Evolutionary conservation across 2,113 vertebrate species (phyloP).

Genomic region (Leptobrachium ailaonicum): DNA sequence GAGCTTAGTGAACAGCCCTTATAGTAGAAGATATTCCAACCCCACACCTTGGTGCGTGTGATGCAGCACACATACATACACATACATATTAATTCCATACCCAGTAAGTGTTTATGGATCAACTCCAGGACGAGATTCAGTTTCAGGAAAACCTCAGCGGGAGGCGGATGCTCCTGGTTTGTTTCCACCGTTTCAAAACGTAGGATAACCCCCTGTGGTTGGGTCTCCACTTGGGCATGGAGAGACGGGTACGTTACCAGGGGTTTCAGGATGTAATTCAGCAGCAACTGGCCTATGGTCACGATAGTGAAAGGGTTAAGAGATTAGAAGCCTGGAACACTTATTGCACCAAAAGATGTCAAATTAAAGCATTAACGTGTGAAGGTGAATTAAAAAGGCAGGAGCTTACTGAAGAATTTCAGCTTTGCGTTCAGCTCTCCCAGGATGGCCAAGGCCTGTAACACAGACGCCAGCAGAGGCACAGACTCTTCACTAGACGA

Average conservation of each 20-base stretch:
- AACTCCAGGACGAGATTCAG: conserved; percentile 78
- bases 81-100: conserved; percentile 65
- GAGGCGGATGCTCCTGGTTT: conserved; percentile 67
- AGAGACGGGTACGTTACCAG: conserved; percentile 75
- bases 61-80: too few relatives aligned
- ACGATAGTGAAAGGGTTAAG: conserved; percentile 26
- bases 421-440: conserved; percentile 85
- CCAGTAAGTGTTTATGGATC: conserved; percentile 78
- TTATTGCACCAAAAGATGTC: too few relatives aligned
- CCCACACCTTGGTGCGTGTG: too few relatives aligned
- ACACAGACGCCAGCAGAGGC: conserved; percentile 68
- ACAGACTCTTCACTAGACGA: conserved; percentile 61
- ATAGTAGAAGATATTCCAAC: too few relatives aligned
- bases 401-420: conserved; percentile 83
- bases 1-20: too few relatives aligned
- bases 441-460: conserved; percentile 84
- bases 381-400: neutral
- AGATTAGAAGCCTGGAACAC: too few relatives aligned
- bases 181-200: conserved; percentile 66
- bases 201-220: conserved; percentile 63
- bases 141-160: conserved; percentile 82
- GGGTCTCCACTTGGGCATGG: conserved; percentile 67
- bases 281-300: conserved; percentile 79
- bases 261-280: conserved; percentile 85
- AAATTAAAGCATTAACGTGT: too few relatives aligned